Percentiles rank a stretch among this genome's conserved stretches.
These are phyloP conservation scores for Magallana angulata DNA, from an alignment of 1,140 invertebrate genomes.

Conservation along the genomic window DNA sequence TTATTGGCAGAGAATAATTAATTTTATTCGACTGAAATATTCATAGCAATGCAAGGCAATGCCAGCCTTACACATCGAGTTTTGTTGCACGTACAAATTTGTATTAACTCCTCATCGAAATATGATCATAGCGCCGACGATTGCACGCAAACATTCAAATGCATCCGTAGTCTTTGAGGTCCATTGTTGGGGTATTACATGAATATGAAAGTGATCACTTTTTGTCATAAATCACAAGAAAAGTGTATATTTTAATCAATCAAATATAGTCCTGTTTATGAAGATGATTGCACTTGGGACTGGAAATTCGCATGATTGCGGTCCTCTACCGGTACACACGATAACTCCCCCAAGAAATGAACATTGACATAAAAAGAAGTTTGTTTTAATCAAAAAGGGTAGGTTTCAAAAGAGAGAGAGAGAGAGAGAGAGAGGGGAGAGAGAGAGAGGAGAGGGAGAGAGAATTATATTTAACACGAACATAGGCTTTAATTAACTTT, in stretches of 20 bases:
- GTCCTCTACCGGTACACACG: conserved; percentile 2
- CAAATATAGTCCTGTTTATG: conserved; percentile 29
- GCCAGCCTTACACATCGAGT: not conserved
- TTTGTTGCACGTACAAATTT: not conserved
- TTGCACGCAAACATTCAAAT: conserved; percentile 35
- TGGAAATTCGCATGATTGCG: conserved; percentile 14
- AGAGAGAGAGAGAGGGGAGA: no score
- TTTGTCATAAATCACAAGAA: conserved; percentile 36
- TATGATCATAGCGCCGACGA: conserved; percentile 9
- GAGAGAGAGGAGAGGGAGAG: no score
- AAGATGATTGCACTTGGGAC: conserved; percentile 31
- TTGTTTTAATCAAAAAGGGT: not conserved
- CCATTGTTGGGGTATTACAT: conserved; percentile 14
- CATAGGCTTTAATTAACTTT: no score
- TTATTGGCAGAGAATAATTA: conserved; percentile 22
- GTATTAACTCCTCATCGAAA: conserved; percentile 36
- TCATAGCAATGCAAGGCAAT: not conserved
- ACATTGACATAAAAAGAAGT: not conserved
- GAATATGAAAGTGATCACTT: conserved; percentile 38
- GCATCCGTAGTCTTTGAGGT: conserved; percentile 28
- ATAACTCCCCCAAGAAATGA: conserved; percentile 19
- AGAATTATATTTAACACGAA: no score
- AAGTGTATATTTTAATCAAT: conserved; percentile 37
- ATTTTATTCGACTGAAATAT: conserved; percentile 33
- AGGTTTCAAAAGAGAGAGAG: not conserved